Evolutionary conservation across 2,113 vertebrate species (phyloP).

Genomic region (Platanista minor): DNA sequence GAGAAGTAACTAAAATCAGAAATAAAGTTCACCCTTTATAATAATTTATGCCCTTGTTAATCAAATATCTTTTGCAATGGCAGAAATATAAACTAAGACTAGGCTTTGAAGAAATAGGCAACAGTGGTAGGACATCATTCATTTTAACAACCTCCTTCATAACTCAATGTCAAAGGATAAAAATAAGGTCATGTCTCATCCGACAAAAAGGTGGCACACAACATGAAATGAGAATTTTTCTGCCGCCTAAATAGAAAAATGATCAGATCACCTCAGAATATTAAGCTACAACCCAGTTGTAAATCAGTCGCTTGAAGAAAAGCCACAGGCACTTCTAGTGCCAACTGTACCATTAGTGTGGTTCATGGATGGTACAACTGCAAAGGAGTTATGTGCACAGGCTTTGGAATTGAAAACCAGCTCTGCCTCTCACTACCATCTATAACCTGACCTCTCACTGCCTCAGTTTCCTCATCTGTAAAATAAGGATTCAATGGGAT

Average conservation of each 20-base stretch:
- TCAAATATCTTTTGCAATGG: slow-evolving; percentile 59
- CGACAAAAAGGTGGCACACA: slow-evolving; percentile 30
- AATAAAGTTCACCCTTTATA: slow-evolving; percentile 43
- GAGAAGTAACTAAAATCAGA: slow-evolving; percentile 51
- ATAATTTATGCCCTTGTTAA: slow-evolving; percentile 54
- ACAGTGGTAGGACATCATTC: slow-evolving; percentile 53
- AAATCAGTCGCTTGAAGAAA: slow-evolving; percentile 18
- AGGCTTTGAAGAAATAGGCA: slow-evolving; percentile 36
- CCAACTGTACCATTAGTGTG: background rate
- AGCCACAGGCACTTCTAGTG: background rate
- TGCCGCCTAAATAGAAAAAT: background rate
- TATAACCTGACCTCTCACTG: background rate
- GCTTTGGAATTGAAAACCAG: background rate
- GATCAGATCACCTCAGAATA: slow-evolving; percentile 27
- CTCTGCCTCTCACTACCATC: background rate
- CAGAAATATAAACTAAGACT: slow-evolving; percentile 68
- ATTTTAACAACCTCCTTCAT: slow-evolving; percentile 63
- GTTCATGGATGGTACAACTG: background rate
- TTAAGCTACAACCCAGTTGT: slow-evolving; percentile 14
- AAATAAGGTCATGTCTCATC: slow-evolving; percentile 55
- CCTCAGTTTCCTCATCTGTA: background rate
- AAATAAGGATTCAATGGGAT: background rate
- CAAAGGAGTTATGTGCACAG: background rate
- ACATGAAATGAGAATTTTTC: slow-evolving; percentile 20
- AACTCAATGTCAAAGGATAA: slow-evolving; percentile 68